Base-by-base conservation (phyloP, 2,113 vertebrate genomes). In the Galeopterus variegatus region DNA sequence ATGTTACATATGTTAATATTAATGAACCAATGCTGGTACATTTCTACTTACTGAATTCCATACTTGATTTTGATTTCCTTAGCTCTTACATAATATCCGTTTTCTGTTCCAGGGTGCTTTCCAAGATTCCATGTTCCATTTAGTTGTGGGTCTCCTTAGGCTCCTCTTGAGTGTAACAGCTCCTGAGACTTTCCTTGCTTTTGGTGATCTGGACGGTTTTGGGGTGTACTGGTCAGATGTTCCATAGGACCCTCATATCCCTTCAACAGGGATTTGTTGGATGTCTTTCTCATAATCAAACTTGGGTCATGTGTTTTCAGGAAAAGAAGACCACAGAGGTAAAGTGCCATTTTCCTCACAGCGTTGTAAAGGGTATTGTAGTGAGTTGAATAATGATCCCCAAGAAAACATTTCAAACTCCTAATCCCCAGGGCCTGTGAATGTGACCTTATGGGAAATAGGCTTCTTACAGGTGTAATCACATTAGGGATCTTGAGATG, bases 61-160 rank as follows among this genome's bases (percentile, higher is more conserved):
- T 41, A 41, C 41, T 41, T 41, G 3, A 41, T 41, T 41, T 41
- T 41, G 41, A 41, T 41, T 41, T 41, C 41, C 41, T 41, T 41
- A 41, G 41, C 4, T 41, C 41, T 24, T 33, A 17, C 18, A 6
- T 4, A 13, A 14, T 19, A 0, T 21, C 54, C 5, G 8, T 8
- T 9, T 5, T 15, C 58, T 24, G 17, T 19, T 70, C 76, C 60
- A 26, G 7, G n/a, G 18, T 31, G 21, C 48, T 13, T 4, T 36
- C 2, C 11, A 5, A 31, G 45, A 45, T 2, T 1, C 31, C 5
- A 15, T 7, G 3, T 2, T 18, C 4, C 1, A 4, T 4, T 18
- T 11, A 3, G 6, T 0, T 9, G 8, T 31, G 5, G 9, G 56
- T 15, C 11, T 48, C 50, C 24, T 8, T 48, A 56, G 62, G 19